Evolutionary conservation across 1,140 invertebrate species (phyloP), one percentile per base, ranked within the genome.

Genomic region (Drosophila mojavensis): DNA sequence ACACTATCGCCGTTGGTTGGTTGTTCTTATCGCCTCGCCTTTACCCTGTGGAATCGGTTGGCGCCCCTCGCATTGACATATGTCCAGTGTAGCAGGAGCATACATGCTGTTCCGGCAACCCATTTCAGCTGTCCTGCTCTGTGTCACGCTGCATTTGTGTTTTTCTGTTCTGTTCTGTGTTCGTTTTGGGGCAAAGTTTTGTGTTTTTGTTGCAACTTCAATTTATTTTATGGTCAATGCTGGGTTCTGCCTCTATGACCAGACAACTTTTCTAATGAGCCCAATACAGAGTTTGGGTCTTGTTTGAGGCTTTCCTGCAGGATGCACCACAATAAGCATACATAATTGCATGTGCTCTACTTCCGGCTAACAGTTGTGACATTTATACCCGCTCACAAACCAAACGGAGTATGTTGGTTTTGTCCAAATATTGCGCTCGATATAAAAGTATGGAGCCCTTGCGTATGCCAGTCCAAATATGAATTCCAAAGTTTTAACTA

Each of bases 61-160:
- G 10, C 30, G 62, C 15, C 26, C 60, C 51, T 28, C 47, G 45
- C 50, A 55, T 76, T 73, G 70, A 81, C 80, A 69, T 77, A 78
- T 79, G 71, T 36, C 64, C 62, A 64, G 66, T 13, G 28, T 17
- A 26, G 62, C 30, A 17, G 39, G 26, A 43, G 55, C 47, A 51
- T 59, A 26, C 47, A 58, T 64, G 53, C 54, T 48, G 24, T 28
- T 15, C 63, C 30, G 15, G 17, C 47, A 69, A 63, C 71, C 83
- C 83, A 74, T 89, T 77, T 89, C 67, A 82, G 48, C 41, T 74
- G 68, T 79, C 58, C 83, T 65, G 56, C 72, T 86, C 67, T 73
- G 77, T 79, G 84, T 80, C 74, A 89, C 77, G 64, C 59, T 83
- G 77, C 77, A 78, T 60, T 80, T 84, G 74, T 61, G 79, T 73